Percentiles rank a stretch among this genome's conserved stretches.
Conservation (phyloP, 2,888 invertebrate species). For the Dione vanillae region DNA sequence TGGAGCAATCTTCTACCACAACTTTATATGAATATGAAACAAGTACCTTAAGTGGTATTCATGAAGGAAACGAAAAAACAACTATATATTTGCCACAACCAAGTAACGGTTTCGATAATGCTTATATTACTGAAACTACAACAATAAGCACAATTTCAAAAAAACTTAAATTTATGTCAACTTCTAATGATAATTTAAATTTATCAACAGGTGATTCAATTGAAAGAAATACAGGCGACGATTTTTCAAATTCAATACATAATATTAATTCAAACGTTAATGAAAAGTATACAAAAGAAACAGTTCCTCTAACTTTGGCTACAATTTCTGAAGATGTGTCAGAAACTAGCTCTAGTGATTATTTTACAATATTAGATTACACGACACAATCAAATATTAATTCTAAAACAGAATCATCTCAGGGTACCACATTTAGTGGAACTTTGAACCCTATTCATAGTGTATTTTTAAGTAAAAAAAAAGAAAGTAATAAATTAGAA, state of each 20-base stretch:
- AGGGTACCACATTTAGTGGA: neutral
- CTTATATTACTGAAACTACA: neutral
- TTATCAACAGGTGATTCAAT: neutral
- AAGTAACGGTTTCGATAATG: neutral
- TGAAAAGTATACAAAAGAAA: neutral
- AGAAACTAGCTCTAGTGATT: neutral
- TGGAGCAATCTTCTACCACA: neutral
- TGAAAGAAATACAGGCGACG: neutral
- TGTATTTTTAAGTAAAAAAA: neutral
- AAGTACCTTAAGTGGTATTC: neutral
- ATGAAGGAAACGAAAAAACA: constrained; percentile 1
- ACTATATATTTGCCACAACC: neutral
- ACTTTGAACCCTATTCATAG: too few species aligned
- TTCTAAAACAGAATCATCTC: neutral
- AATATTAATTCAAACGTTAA: neutral
- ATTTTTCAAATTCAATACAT: neutral
- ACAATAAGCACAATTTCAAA: neutral
- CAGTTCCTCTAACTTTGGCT: neutral
- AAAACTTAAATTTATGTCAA: neutral
- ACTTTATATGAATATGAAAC: constrained; percentile 1
- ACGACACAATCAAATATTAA: neutral
- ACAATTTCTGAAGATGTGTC: neutral
- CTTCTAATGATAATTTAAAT: neutral
- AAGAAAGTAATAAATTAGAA: neutral
- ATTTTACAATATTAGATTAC: neutral